Evolutionary conservation across 2,888 invertebrate genomes (phyloP), one percentile per base, ranked within the genome.

Genomic region (Xestia xanthographa): DNA sequence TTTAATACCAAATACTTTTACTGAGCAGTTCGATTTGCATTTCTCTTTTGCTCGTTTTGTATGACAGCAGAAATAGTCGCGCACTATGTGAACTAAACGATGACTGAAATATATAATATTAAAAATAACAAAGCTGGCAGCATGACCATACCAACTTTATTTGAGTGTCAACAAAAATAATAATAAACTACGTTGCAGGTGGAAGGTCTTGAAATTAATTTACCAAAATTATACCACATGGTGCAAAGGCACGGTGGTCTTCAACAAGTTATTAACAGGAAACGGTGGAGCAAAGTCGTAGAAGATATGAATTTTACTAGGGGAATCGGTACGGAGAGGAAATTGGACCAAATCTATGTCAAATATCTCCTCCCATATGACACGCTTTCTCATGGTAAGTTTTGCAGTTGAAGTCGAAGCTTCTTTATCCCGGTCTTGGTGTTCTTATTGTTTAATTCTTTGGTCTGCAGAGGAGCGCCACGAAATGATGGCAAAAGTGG

Each of bases 361-460:
- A 99, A 98, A 97, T 99, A 98, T 93, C 96, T 99, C 66, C 95
- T 99, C 83, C 98, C 99, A 0, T 99, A 99, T 90, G 98, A 98
- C 85, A 98, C 98, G 0, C 94, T 99, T 6, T 98, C 98, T 0
- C 97, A 97, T 82, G 97, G 98, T 98, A 93, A 93, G 94, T 92
- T 66, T 66, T 43, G 2, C 11, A 45, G 20, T 56, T 48, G 41
- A 41, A 17, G 0, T 45, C n/a, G 29, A 22, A 56, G n/a, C 34
- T 77, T 26, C n/a, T 29, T 20, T 4, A 14, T 38, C 6, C 17
- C 11, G 0, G n/a, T n/a, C 5, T 63, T 14, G n/a, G n/a, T n/a
- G 43, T 29, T 77, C 14, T 72, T 29, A 34, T 6, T 22, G n/a
- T 65, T 73, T 41, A 5, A 29, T 74, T 50, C 3, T 9, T 34